Conservation (phyloP, 2,888 invertebrate genomes). For the Ecdyonurus torrentis region DNA sequence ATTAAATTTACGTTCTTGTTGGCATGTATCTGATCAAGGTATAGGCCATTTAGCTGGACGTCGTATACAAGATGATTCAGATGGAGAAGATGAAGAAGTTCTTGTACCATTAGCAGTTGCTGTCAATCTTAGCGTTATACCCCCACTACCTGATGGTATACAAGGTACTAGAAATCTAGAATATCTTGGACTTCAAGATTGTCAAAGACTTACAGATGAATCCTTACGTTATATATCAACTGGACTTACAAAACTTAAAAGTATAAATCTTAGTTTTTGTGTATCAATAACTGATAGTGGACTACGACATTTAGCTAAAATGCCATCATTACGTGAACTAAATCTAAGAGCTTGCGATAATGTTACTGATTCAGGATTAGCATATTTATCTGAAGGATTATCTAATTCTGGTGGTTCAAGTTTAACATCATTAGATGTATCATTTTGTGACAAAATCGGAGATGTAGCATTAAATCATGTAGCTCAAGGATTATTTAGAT, state of each 20-base stretch:
- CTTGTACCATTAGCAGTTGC: not conserved
- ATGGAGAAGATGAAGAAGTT: not conserved
- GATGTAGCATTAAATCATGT: conserved; percentile 79
- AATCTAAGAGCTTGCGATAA: conserved; percentile 88
- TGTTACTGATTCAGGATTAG: conserved; percentile 82
- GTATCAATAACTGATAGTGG: conserved; percentile 89
- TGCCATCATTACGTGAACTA: conserved; percentile 66
- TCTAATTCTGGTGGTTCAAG: conserved; percentile 29
- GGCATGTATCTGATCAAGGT: conserved; percentile 82
- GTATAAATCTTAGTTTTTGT: conserved; percentile 86
- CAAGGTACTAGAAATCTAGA: conserved; percentile 37
- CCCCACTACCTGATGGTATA: conserved; percentile 34
- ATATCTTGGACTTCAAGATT: conserved; percentile 80
- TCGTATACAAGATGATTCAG: not conserved
- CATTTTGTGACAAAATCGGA: conserved; percentile 90
- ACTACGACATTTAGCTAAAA: conserved; percentile 69
- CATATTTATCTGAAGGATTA: conserved; percentile 79
- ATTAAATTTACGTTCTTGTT: conserved; percentile 79
- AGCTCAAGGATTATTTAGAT: conserved; percentile 73
- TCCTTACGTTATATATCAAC: conserved; percentile 69
- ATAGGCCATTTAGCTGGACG: conserved; percentile 68
- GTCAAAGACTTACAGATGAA: conserved; percentile 84
- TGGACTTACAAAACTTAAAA: conserved; percentile 60
- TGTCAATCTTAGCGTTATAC: conserved; percentile 16
- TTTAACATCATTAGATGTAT: conserved; percentile 71